Base-by-base conservation (phyloP, 2,113 vertebrate genomes). In the Rhinolophus ferrumequinum region DNA sequence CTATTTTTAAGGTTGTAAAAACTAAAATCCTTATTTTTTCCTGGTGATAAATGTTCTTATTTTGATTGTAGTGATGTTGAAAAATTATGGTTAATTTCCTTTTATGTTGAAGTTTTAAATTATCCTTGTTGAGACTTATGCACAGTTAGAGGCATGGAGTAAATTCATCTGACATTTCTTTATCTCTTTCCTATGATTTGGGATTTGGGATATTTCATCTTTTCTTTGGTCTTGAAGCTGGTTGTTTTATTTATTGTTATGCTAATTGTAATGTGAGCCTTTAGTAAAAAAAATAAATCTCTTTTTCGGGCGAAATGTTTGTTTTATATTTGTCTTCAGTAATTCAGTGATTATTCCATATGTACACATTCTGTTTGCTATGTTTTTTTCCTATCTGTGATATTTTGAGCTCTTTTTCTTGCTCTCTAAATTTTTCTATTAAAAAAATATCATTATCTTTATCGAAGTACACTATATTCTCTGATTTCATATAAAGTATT, bases 291-390 rank as follows among this genome's bases (percentile, higher is more conserved):
- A 60, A 79, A 60, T 2, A 11, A 50, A 70, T 47, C 72, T 80
- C 12, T 21, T 75, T 93, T 88, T 24, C 1, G 72, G 88, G 69
- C 5, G 5, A 67, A 87, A 52, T 94, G 8, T 44, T 83, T 88
- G 4, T 82, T 93, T 90, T 54, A 50, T 47, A 77, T 77, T 75
- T 92, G 11, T 72, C 8, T 83, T 41, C 4, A 93, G 21, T 86
- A 75, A 95, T 70, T 88, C 21, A 52, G 24, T 90, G 82, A 88
- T 88, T 95, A 88, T 70, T 97, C 6, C 33, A 26, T 19, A 52
- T 28, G 0, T 41, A 15, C 6, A 73, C 76, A 80, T 56, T 93
- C 0, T 0, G 30, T 28, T 66, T 33, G 4, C 8, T 60, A 13
- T 87, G 14, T 24, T 47, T 6, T 93, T 89, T 80, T 66, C 8